phyloP scores from a whole-genome alignment of 1,140 invertebrate species.

The Aphaenogaster floridana region DNA sequence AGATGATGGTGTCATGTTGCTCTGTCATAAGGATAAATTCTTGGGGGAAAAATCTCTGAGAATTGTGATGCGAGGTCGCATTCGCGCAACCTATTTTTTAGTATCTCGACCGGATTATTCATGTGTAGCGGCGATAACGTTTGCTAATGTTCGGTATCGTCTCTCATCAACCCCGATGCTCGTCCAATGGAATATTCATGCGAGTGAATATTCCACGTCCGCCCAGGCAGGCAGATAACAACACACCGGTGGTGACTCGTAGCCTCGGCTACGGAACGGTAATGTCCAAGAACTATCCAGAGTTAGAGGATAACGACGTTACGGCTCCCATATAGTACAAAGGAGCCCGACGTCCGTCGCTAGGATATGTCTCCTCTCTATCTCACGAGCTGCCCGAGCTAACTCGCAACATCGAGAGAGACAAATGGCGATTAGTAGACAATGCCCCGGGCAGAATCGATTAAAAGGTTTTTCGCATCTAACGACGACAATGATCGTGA shows the following conservation, averaged over 20 bases:
- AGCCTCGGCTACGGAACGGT: constrained; percentile 32
- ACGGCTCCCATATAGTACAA: constrained; percentile 39
- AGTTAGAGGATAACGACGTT: constrained; percentile 61
- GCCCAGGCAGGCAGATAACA: constrained; percentile 56
- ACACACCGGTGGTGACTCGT: constrained; percentile 48
- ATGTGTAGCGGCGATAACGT: constrained; percentile 30
- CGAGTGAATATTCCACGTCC: constrained; percentile 54
- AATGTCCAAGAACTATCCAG: constrained; percentile 55
- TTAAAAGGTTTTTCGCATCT: constrained; percentile 51
- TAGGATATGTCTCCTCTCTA: constrained; percentile 36
- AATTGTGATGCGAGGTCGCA: background rate
- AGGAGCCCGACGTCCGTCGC: constrained; percentile 36
- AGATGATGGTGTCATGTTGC: background rate
- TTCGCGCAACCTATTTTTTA: constrained; percentile 11
- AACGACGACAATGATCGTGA: constrained; percentile 8
- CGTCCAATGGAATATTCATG: constrained; percentile 62
- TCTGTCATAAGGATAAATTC: background rate
- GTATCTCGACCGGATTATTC: constrained; percentile 32
- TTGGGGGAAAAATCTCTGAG: background rate
- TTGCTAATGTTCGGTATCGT: constrained; percentile 53
- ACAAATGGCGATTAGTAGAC: constrained; percentile 56
- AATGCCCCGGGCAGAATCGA: constrained; percentile 42
- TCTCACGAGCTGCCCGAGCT: constrained; percentile 39
- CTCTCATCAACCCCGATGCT: constrained; percentile 55
- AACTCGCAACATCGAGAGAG: constrained; percentile 33